Conservation (phyloP, 2,113 vertebrate species). For the Brachionichthys hirsutus region DNA sequence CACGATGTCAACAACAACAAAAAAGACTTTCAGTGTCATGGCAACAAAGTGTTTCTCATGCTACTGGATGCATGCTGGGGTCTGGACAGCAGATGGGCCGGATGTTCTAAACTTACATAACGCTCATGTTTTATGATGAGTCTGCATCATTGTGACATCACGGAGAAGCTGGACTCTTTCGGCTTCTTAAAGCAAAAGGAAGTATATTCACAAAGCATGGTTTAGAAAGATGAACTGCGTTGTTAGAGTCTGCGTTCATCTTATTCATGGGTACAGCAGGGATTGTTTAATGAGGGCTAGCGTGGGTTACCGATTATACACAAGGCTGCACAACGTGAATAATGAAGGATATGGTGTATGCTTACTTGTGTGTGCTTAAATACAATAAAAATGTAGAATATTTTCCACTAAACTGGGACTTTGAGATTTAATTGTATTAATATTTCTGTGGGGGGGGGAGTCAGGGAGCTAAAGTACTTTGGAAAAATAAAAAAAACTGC, state of each 20-base stretch:
- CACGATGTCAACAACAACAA: too few relatives aligned
- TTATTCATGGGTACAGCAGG: conserved; percentile 57
- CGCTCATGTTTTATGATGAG: too few relatives aligned
- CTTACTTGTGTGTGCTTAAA: conserved; percentile 73
- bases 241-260: conserved; percentile 60
- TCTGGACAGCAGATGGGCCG: neutral
- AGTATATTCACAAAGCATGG: conserved; percentile 47
- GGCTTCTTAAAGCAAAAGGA: conserved; percentile 29
- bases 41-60: too few relatives aligned
- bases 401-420: conserved; percentile 58
- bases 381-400: conserved; percentile 59
- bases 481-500: neutral
- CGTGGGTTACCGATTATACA: conserved; percentile 75
- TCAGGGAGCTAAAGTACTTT: neutral
- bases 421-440: conserved; percentile 8
- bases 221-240: conserved; percentile 57
- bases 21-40: too few relatives aligned
- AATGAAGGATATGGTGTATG: conserved; percentile 63
- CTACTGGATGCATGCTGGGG: too few relatives aligned
- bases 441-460: neutral
- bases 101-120: conserved; percentile 13
- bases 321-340: conserved; percentile 71
- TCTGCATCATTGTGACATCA: conserved; percentile 1
- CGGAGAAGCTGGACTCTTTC: conserved; percentile 11
- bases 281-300: conserved; percentile 74